Conservation (phyloP, 2,888 invertebrate genomes). For the Monopis laevigella region DNA sequence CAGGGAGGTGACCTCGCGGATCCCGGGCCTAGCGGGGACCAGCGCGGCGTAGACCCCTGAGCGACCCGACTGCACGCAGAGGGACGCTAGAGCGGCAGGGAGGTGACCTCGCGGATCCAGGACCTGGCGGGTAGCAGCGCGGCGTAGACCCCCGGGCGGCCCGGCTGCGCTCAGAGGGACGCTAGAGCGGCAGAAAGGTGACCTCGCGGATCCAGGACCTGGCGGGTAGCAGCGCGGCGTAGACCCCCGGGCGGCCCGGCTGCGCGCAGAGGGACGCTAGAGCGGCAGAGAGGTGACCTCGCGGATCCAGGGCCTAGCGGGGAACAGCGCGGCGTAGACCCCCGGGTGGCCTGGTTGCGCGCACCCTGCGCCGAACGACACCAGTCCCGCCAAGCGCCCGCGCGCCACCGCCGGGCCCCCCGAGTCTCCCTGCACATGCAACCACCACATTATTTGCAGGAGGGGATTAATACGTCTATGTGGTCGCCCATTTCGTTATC, state of each 20-base stretch:
- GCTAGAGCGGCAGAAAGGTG: constrained; percentile 45
- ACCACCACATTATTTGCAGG: too few relatives aligned
- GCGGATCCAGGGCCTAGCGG: constrained; percentile 45
- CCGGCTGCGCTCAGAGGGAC: constrained; percentile 55
- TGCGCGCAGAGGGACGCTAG: constrained; percentile 58
- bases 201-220: constrained; percentile 46
- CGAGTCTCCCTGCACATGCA: constrained; percentile 54
- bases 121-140: constrained; percentile 41
- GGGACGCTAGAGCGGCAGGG: constrained; percentile 45
- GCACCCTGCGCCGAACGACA: constrained; percentile 68
- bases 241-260: constrained; percentile 63
- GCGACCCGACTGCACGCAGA: constrained; percentile 52
- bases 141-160: constrained; percentile 66
- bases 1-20: constrained; percentile 40
- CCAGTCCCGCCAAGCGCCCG: constrained; percentile 57
- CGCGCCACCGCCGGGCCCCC: constrained; percentile 61
- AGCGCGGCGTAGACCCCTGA: constrained; percentile 68
- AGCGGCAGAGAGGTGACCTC: constrained; percentile 43
- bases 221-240: constrained; percentile 47
- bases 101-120: constrained; percentile 49
- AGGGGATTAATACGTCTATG: too few relatives aligned
- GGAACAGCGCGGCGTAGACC: constrained; percentile 60
- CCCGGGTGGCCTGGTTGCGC: constrained; percentile 59
- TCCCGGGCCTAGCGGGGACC: constrained; percentile 43
- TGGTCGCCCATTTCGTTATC: too few relatives aligned